A percentile compares a stretch with the other conserved stretches of the same genome.
These are phyloP conservation scores for Ennomos erosarius DNA, from an alignment of 2,888 invertebrate genomes.

Conservation along the genomic window DNA sequence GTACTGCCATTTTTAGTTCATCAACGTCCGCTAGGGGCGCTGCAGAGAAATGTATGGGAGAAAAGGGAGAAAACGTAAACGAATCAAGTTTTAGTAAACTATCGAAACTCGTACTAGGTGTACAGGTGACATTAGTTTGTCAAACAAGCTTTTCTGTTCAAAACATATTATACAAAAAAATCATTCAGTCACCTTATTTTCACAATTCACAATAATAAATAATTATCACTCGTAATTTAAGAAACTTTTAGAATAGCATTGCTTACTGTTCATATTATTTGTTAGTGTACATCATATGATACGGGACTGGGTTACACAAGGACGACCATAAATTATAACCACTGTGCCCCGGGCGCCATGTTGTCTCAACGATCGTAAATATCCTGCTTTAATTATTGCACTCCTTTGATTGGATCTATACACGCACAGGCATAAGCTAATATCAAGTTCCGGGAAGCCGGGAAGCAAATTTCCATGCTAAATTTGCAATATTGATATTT, in stretches of 20 bases:
- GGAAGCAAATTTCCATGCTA: conserved; percentile 6
- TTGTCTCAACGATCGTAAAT: conserved; percentile 79
- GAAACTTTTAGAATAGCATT: not conserved
- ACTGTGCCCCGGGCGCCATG: conserved; percentile 68
- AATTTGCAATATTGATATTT: conserved; percentile 2
- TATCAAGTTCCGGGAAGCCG: conserved; percentile 22
- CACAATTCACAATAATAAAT: no score
- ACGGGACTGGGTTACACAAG: conserved; percentile 70
- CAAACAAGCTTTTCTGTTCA: no score
- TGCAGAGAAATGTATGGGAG: no score
- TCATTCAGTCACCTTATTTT: no score
- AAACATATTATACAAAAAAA: no score
- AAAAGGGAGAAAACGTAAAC: no score
- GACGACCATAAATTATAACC: conserved; percentile 71
- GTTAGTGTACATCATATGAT: conserved; percentile 1
- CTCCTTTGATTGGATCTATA: conserved; percentile 69
- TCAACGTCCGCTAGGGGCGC: no score
- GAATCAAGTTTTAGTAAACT: no score
- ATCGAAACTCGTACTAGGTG: no score
- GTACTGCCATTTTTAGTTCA: no score
- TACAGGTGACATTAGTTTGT: no score
- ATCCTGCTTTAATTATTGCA: conserved; percentile 78
- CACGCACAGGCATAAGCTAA: conserved; percentile 58
- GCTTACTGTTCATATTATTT: not conserved
- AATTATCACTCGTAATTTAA: no score